Evolutionary conservation across 2,797 vertebrate species (phyloP).

Genomic region (Etheostoma nigrum): DNA sequence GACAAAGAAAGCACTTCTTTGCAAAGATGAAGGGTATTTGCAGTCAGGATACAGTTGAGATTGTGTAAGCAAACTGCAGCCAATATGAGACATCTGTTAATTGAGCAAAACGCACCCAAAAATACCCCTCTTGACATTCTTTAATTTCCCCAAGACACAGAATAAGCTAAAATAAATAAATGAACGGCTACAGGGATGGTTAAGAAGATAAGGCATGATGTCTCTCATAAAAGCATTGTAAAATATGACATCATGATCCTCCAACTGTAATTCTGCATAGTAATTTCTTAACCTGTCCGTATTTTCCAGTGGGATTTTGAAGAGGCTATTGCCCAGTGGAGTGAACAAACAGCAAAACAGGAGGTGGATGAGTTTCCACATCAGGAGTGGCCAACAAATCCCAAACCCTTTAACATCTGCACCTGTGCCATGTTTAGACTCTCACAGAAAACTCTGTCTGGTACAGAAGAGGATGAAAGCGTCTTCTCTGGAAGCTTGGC

Average conservation of each 20-base stretch:
- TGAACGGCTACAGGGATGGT: not conserved
- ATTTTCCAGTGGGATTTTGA: conserved; percentile 86
- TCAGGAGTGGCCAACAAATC: conserved; percentile 63
- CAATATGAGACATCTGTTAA: not conserved
- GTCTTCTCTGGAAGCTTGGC: conserved; percentile 16
- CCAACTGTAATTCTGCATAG: not conserved
- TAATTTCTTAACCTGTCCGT: conserved; percentile 37
- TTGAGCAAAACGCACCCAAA: not conserved
- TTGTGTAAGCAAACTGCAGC: not conserved
- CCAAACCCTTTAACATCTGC: conserved; percentile 55
- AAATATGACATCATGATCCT: not conserved
- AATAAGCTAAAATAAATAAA: not conserved
- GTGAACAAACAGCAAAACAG: conserved; percentile 49
- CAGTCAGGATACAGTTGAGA: not conserved
- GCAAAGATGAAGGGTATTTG: not conserved
- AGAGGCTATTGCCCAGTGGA: conserved; percentile 77
- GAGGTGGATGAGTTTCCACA: conserved; percentile 58
- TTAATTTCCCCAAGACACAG: not conserved
- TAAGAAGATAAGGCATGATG: not conserved
- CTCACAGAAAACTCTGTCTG: conserved; percentile 36
- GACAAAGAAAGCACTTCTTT: not conserved
- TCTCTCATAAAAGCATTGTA: not conserved
- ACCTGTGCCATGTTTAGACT: conserved; percentile 32
- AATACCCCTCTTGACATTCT: not conserved
- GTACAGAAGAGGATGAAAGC: conserved; percentile 8